Evolutionary conservation across 2,113 vertebrate species (phyloP).

Genomic region (Willisornis vidua): DNA sequence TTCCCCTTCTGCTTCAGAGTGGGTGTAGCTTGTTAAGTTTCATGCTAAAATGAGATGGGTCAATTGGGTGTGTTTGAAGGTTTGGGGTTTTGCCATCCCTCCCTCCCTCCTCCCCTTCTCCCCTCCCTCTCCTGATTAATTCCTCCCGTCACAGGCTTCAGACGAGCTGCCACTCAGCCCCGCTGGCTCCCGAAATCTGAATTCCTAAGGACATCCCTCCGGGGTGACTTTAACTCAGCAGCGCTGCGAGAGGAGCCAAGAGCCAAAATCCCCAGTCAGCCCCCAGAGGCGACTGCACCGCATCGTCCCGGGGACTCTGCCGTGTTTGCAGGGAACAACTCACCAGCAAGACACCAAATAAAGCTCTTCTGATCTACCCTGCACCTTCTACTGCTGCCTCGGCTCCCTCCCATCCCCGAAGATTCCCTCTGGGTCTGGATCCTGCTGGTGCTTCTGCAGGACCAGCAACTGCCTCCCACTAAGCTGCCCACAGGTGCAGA

Average conservation of each 20-base stretch:
- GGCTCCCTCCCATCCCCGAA: accelerated
- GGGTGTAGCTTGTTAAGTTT: slow-evolving; percentile 76
- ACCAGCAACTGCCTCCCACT: neutral
- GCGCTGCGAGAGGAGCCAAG: neutral
- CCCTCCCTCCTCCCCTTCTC: neutral
- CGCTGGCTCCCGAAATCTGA: neutral
- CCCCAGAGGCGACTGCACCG: neutral
- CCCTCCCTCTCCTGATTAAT: slow-evolving; percentile 32
- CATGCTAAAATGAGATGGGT: slow-evolving; percentile 71
- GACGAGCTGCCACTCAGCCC: slow-evolving; percentile 25
- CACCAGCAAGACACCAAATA: neutral
- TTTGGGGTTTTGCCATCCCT: slow-evolving; percentile 45
- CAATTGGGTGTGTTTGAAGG: slow-evolving; percentile 72
- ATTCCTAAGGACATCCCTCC: slow-evolving; percentile 11
- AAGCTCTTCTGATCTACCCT: neutral
- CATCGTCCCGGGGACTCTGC: neutral
- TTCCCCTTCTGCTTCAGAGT: slow-evolving; percentile 61
- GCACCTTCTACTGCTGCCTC: neutral
- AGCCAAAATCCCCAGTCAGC: neutral
- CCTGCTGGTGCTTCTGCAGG: neutral
- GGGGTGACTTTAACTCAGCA: neutral
- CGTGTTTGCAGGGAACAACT: neutral
- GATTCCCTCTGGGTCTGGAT: accelerated
- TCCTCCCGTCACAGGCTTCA: neutral
- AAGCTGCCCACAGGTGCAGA: neutral